These are phyloP conservation scores for Microplitis mediator DNA, from an alignment of 1,140 invertebrate species.

Conservation along the genomic window DNA sequence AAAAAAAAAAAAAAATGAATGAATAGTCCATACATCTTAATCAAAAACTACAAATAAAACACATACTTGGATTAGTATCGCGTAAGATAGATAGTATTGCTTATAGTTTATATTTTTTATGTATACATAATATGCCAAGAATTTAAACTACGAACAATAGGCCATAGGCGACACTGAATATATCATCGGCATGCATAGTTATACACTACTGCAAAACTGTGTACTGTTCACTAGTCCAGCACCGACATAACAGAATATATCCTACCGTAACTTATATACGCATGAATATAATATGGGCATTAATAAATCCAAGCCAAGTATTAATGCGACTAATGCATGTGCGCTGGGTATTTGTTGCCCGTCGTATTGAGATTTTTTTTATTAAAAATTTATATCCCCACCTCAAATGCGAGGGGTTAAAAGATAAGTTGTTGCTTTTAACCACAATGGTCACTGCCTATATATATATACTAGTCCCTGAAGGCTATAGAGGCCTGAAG, in stretches of 20 bases:
- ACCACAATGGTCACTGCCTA: constrained; percentile 14
- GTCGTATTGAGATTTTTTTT: constrained; percentile 6
- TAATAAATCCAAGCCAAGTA: constrained; percentile 57
- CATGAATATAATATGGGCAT: constrained; percentile 56
- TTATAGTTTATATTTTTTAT: background rate
- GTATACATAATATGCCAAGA: background rate
- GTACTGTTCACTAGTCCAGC: background rate
- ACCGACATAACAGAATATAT: constrained; percentile 12
- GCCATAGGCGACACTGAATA: constrained; percentile 46
- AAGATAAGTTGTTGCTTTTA: background rate
- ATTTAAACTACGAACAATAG: constrained; percentile 34
- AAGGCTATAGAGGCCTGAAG: no score
- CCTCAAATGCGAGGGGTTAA: background rate
- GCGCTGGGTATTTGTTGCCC: constrained; percentile 48
- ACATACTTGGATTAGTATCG: background rate
- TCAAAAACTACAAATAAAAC: background rate
- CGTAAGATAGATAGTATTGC: background rate
- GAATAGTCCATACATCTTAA: no score
- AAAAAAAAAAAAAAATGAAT: background rate
- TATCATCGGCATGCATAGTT: constrained; percentile 43
- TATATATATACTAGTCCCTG: background rate
- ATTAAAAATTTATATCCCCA: background rate
- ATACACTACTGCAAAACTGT: no score
- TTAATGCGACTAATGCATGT: constrained; percentile 58
- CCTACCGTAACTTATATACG: constrained; percentile 34